Base-by-base conservation (phyloP, 2,888 invertebrate species). In the Acanthopleura granulata region DNA sequence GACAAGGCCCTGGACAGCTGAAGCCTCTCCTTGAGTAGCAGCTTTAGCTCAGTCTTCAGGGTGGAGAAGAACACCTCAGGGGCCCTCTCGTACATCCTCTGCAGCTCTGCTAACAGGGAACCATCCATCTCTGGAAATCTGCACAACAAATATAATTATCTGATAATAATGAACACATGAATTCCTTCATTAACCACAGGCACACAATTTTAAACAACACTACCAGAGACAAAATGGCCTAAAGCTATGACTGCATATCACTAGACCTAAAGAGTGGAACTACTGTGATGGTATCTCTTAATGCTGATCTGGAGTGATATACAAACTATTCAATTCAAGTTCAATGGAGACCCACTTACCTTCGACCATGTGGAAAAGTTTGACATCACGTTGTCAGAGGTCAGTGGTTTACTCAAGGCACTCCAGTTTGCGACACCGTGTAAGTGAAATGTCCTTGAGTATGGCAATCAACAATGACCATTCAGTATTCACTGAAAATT, bases 11-110 rank as follows among this genome's bases (percentile, higher is more conserved):
- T 81, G 0, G 83, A 83, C 62, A 85, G 80, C 61, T 78, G 81
- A 15, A 86, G 74, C 14, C 80, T 57, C n/a, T 79, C 78, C 12
- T 76, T 30, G 12, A 81, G 72, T 6, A 73, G 57, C 12, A 86
- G 71, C 6, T 74, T 62, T 0, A 83, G 77, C 16, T 86, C 85
- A 25, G 79, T 74, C 74, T 82, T 79, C 12, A 89, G 78, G 25
- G 83, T 79, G 66, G 72, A 75, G 78, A 87, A 88, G 81, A 88
- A 87, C 77, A 81, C 86, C 50, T 87, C 86, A 49, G 89, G 89
- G 14, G 88, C 86, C 12, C 75, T 80, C 1, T 80, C 75, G 72
- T 84, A 81, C 69, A 89, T 83, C 40, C 79, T 80, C 71, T 79
- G 82, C 70, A 87, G 77, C 77, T 89, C 87, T 16, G 81, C 69